A percentile compares a stretch with the other conserved stretches of the same genome.
Conservation (phyloP, 1,140 invertebrate genomes). For the Bombus waltoni region DNA sequence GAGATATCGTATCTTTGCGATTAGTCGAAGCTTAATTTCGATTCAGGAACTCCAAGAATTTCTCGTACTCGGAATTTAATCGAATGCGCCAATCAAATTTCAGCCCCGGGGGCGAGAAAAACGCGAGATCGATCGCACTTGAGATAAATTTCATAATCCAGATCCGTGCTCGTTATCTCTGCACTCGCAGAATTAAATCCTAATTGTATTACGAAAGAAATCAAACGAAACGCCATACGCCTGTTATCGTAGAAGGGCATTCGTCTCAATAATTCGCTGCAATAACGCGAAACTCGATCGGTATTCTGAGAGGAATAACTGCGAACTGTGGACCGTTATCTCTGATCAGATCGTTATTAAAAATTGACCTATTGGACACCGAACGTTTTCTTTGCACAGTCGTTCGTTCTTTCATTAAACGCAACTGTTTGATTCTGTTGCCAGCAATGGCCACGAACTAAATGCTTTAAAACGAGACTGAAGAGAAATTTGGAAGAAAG, state of each 20-base stretch:
- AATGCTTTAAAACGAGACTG: not conserved
- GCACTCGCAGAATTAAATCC: not conserved
- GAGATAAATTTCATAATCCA: not conserved
- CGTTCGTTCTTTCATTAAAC: too few relatives aligned
- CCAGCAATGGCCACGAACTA: too few relatives aligned
- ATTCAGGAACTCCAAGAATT: too few relatives aligned
- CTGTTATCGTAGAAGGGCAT: not conserved
- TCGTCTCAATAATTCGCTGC: not conserved
- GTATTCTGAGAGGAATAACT: too few relatives aligned
- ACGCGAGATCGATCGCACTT: not conserved
- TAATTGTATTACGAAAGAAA: not conserved
- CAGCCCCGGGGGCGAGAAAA: not conserved
- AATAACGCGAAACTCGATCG: too few relatives aligned
- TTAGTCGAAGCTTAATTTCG: not conserved
- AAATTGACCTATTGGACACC: too few relatives aligned
- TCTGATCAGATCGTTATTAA: too few relatives aligned
- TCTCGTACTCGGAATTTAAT: not conserved
- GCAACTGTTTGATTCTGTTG: too few relatives aligned
- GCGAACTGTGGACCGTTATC: too few relatives aligned
- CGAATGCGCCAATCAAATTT: not conserved
- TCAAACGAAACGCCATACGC: not conserved
- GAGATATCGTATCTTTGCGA: not conserved
- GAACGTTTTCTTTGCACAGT: too few relatives aligned
- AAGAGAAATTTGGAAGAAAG: not conserved
- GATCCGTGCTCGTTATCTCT: not conserved